Evolutionary conservation across 1,140 invertebrate genomes (phyloP), one percentile per base, ranked within the genome.

Genomic region (Ceratoteleas bidentatus): DNA sequence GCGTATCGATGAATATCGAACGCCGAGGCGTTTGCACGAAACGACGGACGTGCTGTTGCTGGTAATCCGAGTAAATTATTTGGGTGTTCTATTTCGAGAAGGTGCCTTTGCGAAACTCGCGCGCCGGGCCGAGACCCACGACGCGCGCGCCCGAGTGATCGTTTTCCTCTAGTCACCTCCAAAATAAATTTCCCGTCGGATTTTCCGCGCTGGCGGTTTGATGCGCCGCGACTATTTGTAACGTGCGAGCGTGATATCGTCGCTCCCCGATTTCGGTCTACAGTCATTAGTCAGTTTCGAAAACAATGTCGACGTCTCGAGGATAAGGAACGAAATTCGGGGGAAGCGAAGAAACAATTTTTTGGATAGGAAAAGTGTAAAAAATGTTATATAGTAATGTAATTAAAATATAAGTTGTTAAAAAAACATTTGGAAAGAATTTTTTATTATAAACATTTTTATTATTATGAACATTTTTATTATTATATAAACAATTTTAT

Each of bases 51-150:
- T 83, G 84, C 76, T 83, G 88, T 77, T 76, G 83, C 84, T 88
- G 87, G 91, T 91, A 92, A 91, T 91, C 84, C 86, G 90, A 91
- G 89, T 89, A 91, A 91, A 91, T 91, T 91, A 91, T 92, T 92
- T 92, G 88, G 90, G 89, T 88, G 89, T 90, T 91, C 90, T 91
- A 91, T 92, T 91, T 91, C 87, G 87, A 91, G 90, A 91, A 91
- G 89, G 90, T 91, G 90, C 90, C 89, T 91, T 92, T 91, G 89
- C 90, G 90, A 91, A 92, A 91, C 87, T 85, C 80, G 74, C 86
- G 77, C 85, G 87, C 83, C 87, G 85, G 86, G 85, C 86, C 85
- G 86, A 86, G 84, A 57, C 86, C 73, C 84, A 87, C 81, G 80
- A 81, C 76, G 81, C 77, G 81, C 77, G 66, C 68, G 61, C 38